Conservation (phyloP, 2,113 vertebrate species). For the Balaenoptera acutorostrata region DNA sequence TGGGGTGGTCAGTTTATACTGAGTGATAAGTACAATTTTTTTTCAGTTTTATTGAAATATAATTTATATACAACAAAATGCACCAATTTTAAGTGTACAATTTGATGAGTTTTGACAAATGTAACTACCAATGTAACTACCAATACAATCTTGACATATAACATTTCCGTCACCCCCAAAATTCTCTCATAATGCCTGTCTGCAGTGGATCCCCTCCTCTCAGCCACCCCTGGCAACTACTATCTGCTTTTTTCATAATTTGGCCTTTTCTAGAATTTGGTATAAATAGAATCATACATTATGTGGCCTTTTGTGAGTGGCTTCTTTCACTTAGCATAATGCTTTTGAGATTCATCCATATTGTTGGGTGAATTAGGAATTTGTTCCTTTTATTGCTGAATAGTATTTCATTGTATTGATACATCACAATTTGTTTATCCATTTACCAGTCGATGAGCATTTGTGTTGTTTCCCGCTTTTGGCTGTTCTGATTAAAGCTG, state of each 20-base stretch:
- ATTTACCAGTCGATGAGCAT: background rate
- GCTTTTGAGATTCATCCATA: background rate
- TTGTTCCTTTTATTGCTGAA: background rate
- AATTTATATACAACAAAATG: background rate
- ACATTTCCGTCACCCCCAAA: background rate
- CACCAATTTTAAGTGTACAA: background rate
- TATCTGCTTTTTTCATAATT: background rate
- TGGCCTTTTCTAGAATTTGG: background rate
- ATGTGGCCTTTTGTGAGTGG: background rate
- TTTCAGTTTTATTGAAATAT: background rate
- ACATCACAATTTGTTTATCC: background rate
- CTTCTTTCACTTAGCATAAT: background rate
- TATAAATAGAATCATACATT: background rate
- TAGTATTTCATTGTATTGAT: background rate
- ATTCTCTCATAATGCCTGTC: background rate
- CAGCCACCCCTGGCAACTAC: background rate
- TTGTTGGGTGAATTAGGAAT: background rate
- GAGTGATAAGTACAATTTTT: background rate
- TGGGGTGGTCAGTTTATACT: background rate
- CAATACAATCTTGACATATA: background rate
- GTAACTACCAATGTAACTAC: background rate
- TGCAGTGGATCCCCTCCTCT: background rate
- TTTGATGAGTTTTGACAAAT: slow-evolving; percentile 34
- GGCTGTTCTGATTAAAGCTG: background rate
- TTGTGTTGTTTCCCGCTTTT: background rate